Evolutionary conservation across 2,113 vertebrate species (phyloP), one percentile per base, ranked within the genome.

Genomic region (Microcebus jonahi): DNA sequence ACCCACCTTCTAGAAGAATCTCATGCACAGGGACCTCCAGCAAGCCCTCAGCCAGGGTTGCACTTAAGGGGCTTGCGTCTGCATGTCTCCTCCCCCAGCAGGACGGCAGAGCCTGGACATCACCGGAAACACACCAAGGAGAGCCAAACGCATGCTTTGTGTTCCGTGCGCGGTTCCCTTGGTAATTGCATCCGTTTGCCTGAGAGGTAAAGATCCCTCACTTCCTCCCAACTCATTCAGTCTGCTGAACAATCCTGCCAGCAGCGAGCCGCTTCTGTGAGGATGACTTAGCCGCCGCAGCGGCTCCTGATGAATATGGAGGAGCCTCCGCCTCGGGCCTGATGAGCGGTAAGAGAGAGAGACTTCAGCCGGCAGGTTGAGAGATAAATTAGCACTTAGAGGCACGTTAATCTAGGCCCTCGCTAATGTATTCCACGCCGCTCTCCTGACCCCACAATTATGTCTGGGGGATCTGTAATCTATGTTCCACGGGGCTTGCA

Each of bases 61-160:
- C 17, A 5, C 45, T 18, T 3, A 6, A 34, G 12, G 5, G 48
- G 39, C 91, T 73, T 17, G 31, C 2, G 27, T 42, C 31, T 48
- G 36, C 3, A 1, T 15, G 0, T 15, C 53, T 34, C n/a, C 25
- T 91, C 39, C 39, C 91, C 39, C n/a, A 9, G n/a, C 6, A 53
- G 48, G 67, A 65, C 5, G 5, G 1, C 5, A 75, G 65, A 31
- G 75, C n/a, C 65, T 4, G 3, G 61, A 39, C 39, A 39, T 42
- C 53, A 5, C 57, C 48, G 0, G 8, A 36, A 48, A 5, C 14
- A 31, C 27, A 0, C 36, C 6, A 2, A 5, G 8, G 29, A 25
- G 17, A 7, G 21, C 27, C 4, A 17, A 20, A 13, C 36, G 1
- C 0, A 0, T 0, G 34, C 48, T 48, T 17, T 36, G 0, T 0